Conservation (phyloP, 2,888 invertebrate species). For the Pseudococcus viburni region DNA sequence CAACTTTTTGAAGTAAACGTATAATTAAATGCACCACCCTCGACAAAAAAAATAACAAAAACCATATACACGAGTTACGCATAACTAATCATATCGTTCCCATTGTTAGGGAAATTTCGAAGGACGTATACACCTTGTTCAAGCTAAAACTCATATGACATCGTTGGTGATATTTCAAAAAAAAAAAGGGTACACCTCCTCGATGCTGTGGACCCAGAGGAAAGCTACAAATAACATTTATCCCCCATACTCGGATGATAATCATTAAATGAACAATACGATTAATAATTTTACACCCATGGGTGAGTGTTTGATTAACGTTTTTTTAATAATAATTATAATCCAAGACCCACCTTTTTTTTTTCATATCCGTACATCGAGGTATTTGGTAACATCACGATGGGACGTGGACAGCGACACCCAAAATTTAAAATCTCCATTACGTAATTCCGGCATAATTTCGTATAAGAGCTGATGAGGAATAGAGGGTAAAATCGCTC, state of each 20-base stretch:
- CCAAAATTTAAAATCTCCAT: neutral
- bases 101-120: neutral
- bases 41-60: neutral
- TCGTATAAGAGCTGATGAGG: neutral
- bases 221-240: neutral
- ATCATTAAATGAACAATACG: slow-evolving; percentile 26
- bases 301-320: neutral
- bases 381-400: neutral
- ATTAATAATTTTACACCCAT: slow-evolving; percentile 45
- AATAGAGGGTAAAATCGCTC: slow-evolving; percentile 1
- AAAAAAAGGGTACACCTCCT: slow-evolving; percentile 22
- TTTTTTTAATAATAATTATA: neutral
- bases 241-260: neutral
- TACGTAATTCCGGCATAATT: slow-evolving; percentile 22
- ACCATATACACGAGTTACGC: neutral
- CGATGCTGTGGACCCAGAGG: neutral
- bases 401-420: neutral
- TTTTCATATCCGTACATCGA: neutral
- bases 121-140: slow-evolving; percentile 11
- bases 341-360: neutral
- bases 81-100: slow-evolving; percentile 30
- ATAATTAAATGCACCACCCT: slow-evolving; percentile 43
- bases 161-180: slow-evolving; percentile 1
- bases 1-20: neutral
- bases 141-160: neutral